Conservation (phyloP, 2,797 vertebrate genomes). For the Smutsia gigantea region DNA sequence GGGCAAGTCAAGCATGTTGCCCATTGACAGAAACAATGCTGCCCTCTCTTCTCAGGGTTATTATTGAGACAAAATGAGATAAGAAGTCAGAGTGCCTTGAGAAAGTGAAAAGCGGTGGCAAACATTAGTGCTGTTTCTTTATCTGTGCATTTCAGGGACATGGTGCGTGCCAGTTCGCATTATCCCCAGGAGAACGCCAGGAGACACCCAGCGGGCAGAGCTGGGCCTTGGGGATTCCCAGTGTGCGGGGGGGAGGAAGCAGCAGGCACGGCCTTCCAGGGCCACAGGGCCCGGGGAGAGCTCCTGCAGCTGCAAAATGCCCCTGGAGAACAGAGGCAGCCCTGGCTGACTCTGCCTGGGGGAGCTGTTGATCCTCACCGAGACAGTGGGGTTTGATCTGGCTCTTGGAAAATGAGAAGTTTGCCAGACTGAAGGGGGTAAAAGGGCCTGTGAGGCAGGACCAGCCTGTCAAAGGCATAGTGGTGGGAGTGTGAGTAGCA, state of each 20-base stretch:
- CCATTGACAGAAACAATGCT: slow-evolving; percentile 15
- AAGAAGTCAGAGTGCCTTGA: slow-evolving; percentile 30
- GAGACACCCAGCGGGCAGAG: neutral
- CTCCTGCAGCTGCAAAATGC: neutral
- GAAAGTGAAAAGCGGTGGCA: neutral
- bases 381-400: neutral
- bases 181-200: neutral
- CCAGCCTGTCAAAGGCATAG: neutral
- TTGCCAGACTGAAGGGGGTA: neutral
- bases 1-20: neutral
- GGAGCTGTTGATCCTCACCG: neutral
- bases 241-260: neutral
- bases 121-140: neutral
- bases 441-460: neutral
- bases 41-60: slow-evolving; percentile 12
- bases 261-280: neutral
- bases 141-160: neutral
- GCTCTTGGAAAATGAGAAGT: neutral
- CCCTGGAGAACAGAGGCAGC: neutral
- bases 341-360: neutral
- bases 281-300: neutral
- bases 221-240: neutral
- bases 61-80: slow-evolving; percentile 14
- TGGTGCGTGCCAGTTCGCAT: neutral
- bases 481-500: neutral